These are phyloP conservation scores for Hylia prasina DNA, from an alignment of 2,113 vertebrate genomes.

Conservation along the genomic window DNA sequence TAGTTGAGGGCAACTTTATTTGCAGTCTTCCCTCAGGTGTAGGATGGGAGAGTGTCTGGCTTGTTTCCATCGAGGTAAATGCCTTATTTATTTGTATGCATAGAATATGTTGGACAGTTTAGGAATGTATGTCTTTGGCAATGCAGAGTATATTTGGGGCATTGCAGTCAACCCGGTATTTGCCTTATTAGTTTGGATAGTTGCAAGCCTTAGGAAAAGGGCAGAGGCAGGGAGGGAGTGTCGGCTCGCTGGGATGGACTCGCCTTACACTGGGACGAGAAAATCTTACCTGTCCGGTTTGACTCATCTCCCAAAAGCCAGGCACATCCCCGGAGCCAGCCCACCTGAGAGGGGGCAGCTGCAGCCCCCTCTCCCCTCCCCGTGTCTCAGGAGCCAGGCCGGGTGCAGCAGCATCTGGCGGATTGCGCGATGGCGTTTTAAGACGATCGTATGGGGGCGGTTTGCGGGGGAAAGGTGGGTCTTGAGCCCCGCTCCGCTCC, in stretches of 20 bases:
- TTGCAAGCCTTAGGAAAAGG: neutral
- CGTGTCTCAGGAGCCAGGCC: neutral
- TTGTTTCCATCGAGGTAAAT: neutral
- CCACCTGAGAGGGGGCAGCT: neutral
- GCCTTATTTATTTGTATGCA: neutral
- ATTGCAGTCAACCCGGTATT: neutral
- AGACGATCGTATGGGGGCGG: rapidly evolving
- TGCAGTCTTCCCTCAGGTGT: neutral
- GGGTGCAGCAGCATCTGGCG: neutral
- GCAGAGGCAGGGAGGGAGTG: neutral
- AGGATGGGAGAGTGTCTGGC: neutral
- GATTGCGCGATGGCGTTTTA: rapidly evolving
- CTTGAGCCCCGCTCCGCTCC: rapidly evolving
- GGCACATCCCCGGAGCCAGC: neutral
- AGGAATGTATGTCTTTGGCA: neutral
- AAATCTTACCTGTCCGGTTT: neutral
- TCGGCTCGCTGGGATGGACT: neutral
- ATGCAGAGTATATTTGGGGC: neutral
- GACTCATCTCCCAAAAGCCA: neutral
- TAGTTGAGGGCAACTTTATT: neutral
- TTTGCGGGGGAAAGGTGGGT: rapidly evolving
- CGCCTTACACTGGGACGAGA: neutral
- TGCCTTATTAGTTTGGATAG: neutral
- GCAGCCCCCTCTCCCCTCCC: neutral
- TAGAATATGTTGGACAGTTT: neutral